Base-by-base conservation (phyloP, 30 jellyfish, hydroid and myxozoan species). In the Hydractinia echinata region DNA sequence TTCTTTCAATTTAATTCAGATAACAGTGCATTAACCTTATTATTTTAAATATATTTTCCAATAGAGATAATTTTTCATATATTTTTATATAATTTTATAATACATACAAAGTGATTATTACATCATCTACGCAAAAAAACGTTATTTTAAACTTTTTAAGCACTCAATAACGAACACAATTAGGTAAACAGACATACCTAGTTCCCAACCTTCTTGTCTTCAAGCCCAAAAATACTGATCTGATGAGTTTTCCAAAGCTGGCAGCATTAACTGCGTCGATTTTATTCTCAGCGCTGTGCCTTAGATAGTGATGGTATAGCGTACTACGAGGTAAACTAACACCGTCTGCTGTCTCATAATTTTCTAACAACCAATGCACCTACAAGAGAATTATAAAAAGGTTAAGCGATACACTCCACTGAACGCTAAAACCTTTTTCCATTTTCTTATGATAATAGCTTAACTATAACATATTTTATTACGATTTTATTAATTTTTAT, bases 241-340 rank as follows among this genome's bases (percentile, higher is more conserved):
- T 69, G 74, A 95, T 95, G 67, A 95, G 81, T 62, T 95, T 95
- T 10, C 99, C 99, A 73, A 95, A 95, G 73, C 99, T 95, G 8
- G 99, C 99, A 5, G 99, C 97, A 74, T 95, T 95, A 66, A 95
- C 99, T 11, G 99, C 96, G 52, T 89, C 97, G 74, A 95, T 95
- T 72, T 95, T 89, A 69, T 89, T 83, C 66, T 95, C 96, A 51
- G 97, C 85, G 66, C 97, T 85, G 82, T 95, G 99, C 48, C 97
- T 54, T 6, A 95, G 83, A 61, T 95, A 95, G 79, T 95, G 99
- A 69, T 83, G 78, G 84, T 95, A 95, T 21, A 95, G 85, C 3
- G 97, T 89, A 86, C 99, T 89, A 51, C 99, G 86, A 7, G 99
- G 99, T 83, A 95, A 61, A 61, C 99, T 95, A 10, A 95, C 99